Percentiles rank a stretch among this genome's conserved stretches.
Evolutionary conservation across 1,140 invertebrate genomes (phyloP).

Genomic region (Amphibalanus amphitrite): DNA sequence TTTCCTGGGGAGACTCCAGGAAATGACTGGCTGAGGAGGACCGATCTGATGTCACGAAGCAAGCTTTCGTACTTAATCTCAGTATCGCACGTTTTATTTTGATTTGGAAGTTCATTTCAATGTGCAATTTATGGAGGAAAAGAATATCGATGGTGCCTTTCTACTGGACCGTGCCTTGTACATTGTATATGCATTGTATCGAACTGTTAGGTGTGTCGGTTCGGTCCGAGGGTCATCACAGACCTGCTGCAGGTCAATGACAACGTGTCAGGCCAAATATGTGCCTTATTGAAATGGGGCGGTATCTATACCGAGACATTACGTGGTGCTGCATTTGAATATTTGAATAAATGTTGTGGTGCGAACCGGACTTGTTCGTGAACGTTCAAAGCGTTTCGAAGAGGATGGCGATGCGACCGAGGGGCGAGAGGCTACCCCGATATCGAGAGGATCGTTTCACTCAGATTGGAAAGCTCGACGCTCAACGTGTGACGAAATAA

Average conservation of each 20-base stretch:
- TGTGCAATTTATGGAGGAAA: neutral
- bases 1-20: neutral
- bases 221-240: neutral
- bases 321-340: neutral
- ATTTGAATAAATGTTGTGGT: neutral
- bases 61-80: neutral
- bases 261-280: neutral
- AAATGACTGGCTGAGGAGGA: neutral
- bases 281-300: neutral
- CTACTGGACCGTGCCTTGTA: neutral
- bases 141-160: neutral
- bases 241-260: neutral
- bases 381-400: too few relatives aligned
- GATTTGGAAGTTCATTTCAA: neutral
- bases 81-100: neutral
- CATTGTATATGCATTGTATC: neutral
- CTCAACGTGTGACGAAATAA: too few relatives aligned
- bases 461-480: too few relatives aligned
- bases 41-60: neutral
- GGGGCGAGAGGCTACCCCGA: too few relatives aligned
- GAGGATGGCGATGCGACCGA: too few relatives aligned
- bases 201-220: neutral
- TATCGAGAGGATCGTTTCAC: too few relatives aligned
- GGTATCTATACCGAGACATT: neutral
- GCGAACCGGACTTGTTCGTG: too few relatives aligned